Conservation (phyloP, 53 echinoderm and acorn worm species). For the Antedon mediterranea region DNA sequence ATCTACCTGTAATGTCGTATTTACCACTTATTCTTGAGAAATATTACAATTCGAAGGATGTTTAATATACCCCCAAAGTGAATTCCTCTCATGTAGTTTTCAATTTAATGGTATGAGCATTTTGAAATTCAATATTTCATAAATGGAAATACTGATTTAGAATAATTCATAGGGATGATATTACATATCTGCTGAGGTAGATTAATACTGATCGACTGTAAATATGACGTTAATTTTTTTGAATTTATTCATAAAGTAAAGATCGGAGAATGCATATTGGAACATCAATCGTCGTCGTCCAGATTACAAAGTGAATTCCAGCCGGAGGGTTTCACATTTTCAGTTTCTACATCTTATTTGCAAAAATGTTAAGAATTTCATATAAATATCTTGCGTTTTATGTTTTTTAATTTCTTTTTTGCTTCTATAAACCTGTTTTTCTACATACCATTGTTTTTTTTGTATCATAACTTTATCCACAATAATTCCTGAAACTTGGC, state of each 20-base stretch:
- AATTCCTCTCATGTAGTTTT: neutral
- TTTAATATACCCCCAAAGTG: neutral
- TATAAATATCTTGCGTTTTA: too few relatives aligned
- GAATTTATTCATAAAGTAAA: neutral
- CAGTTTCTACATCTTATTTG: neutral
- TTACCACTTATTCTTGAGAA: neutral
- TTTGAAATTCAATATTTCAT: neutral
- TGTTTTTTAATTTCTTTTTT: too few relatives aligned
- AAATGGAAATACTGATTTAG: neutral
- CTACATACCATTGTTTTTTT: too few relatives aligned
- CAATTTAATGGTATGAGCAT: neutral
- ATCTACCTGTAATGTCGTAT: neutral
- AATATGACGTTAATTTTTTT: neutral
- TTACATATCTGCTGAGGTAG: neutral
- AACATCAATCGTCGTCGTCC: neutral
- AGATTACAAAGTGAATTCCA: neutral
- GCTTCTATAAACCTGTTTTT: too few relatives aligned
- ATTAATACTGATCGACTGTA: neutral
- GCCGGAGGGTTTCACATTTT: neutral
- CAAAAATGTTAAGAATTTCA: too few relatives aligned
- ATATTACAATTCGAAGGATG: too few relatives aligned
- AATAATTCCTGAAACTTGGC: too few relatives aligned
- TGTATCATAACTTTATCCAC: too few relatives aligned
- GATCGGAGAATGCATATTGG: neutral
- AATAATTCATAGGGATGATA: neutral